Evolutionary conservation across 2,113 vertebrate species (phyloP), one percentile per base, ranked within the genome.

Genomic region (Salvelinus sp.): DNA sequence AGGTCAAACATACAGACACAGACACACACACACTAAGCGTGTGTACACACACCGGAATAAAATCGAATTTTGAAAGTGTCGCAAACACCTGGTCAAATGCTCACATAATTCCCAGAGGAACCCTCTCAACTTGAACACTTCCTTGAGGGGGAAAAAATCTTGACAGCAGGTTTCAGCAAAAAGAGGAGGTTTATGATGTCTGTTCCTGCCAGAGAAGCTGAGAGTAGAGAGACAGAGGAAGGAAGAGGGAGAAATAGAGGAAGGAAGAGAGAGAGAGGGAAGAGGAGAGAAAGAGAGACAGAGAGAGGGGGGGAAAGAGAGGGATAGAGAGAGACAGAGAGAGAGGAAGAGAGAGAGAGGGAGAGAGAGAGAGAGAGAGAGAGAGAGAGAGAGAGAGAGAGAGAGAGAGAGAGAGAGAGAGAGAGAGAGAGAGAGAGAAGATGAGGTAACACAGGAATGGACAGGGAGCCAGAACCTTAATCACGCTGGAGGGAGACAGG

Each of bases 71-170:
- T 88, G 83, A 88, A 88, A 90, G 87, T 87, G 87, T 87, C 83
- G 66, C 83, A 88, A 85, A 86, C 89, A 91, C 88, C 87, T 91
- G 92, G 90, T 91, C 93, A 93, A 90, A 90, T 72, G 86, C 83
- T 90, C 77, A 76, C 66, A 74, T 68, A 79, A 88, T 86, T 92
- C 90, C 87, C 88, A 63, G 67, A 87, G 88, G 88, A 89, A 78
- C 50, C 44, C 72, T 27, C 75, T 65, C 65, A 23, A n/a, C 74
- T 79, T 76, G 80, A 87, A 88, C 79, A 81, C 79, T 87, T 90
- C 88, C 88, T 88, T 71, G 50, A 65, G 81, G 82, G 74, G 20
- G 48, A 16, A 33, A 50, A 30, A 73, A 80, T 62, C 69, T 76
- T 83, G 83, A 80, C 78, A 80, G 76, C 70, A 66, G 77, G 85